Conservation (phyloP, 2,888 invertebrate genomes). For the Suillia variegata region DNA sequence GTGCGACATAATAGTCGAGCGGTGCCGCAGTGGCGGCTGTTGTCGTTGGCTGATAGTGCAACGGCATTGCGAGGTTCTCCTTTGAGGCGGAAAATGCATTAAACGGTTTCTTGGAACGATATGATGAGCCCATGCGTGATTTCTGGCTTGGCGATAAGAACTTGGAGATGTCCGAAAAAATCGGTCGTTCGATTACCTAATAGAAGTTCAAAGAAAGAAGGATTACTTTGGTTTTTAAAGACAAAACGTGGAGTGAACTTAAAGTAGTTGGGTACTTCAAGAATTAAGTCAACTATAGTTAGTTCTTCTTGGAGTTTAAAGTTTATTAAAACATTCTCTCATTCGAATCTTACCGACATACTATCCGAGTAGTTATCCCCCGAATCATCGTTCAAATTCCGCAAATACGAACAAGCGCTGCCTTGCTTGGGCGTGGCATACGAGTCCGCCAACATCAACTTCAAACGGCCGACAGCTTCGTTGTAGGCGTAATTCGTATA, state of each 20-base stretch:
- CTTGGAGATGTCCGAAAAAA: conserved; percentile 60
- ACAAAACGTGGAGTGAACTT: neutral
- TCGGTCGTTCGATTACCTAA: conserved; percentile 57
- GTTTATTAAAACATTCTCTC: neutral
- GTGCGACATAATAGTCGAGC: conserved; percentile 29
- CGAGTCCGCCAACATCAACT: conserved; percentile 78
- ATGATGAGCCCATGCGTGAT: conserved; percentile 42
- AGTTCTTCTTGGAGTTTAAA: neutral
- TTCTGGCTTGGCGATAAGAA: conserved; percentile 58
- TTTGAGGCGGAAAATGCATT: conserved; percentile 44
- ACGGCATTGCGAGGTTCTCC: conserved; percentile 47
- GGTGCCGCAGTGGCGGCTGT: conserved; percentile 40
- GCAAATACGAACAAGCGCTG: conserved; percentile 46
- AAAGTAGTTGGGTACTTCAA: no score
- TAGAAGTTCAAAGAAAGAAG: neutral
- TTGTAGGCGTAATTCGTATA: conserved; percentile 84
- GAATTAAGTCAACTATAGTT: no score
- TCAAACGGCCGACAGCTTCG: conserved; percentile 80
- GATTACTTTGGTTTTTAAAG: neutral
- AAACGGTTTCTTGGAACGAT: conserved; percentile 45
- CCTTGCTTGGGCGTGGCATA: conserved; percentile 66
- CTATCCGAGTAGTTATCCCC: conserved; percentile 67
- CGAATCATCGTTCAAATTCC: conserved; percentile 62
- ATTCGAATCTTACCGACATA: conserved; percentile 47
- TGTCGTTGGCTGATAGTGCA: conserved; percentile 37